A percentile compares a stretch with the other conserved stretches of the same genome.
Conservation (phyloP, 1,140 invertebrate genomes). For the Lethocerus indicus region DNA sequence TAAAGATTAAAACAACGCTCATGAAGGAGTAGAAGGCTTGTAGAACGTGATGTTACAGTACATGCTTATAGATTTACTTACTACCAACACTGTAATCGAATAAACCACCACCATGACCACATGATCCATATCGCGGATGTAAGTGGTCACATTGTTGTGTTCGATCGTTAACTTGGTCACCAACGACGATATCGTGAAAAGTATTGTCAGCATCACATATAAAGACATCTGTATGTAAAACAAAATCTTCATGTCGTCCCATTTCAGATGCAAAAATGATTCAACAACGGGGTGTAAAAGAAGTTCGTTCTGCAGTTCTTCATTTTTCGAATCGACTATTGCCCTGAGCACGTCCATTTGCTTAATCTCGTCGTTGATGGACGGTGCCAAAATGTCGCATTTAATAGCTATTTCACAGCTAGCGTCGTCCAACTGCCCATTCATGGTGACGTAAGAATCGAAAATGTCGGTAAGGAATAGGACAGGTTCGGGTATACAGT, state of each 20-base stretch:
- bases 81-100: no score
- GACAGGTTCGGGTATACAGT: conserved; percentile 30
- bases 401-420: conserved; percentile 28
- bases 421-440: conserved; percentile 25
- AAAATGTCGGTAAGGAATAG: conserved; percentile 31
- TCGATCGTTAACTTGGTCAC: no score
- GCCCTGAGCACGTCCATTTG: conserved; percentile 32
- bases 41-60: no score
- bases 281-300: conserved; percentile 29
- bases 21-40: no score
- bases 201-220: conserved; percentile 24
- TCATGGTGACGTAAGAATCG: conserved; percentile 27
- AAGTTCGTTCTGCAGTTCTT: conserved; percentile 28
- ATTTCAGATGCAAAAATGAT: conserved; percentile 30
- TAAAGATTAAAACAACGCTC: no score
- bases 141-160: no score
- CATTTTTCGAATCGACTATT: conserved; percentile 29
- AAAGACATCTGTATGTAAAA: conserved; percentile 25
- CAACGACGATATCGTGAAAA: no score
- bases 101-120: no score
- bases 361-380: conserved; percentile 16
- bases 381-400: conserved; percentile 28
- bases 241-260: conserved; percentile 25
- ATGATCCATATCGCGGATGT: no score
- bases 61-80: no score